A percentile compares a stretch with the other conserved stretches of the same genome.
These are phyloP conservation scores for Pseudocheirus occidentalis DNA, from an alignment of 2,797 vertebrate species.

Conservation along the genomic window DNA sequence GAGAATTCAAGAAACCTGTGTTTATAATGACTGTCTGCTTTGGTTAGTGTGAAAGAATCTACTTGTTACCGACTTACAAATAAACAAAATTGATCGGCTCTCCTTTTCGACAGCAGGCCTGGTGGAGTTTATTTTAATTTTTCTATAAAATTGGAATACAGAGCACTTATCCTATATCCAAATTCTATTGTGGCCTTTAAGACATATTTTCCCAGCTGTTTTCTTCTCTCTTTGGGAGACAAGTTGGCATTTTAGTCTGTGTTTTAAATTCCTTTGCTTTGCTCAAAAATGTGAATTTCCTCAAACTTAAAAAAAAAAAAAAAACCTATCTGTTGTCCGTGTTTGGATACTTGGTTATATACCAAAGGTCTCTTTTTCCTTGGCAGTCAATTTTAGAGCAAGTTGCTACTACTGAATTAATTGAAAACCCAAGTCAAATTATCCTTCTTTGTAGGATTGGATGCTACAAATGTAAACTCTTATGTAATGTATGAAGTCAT, in stretches of 20 bases:
- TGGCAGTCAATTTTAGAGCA: conserved; percentile 84
- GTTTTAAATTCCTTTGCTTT: conserved; percentile 73
- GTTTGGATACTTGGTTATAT: conserved; percentile 85
- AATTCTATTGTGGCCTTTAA: conserved; percentile 78
- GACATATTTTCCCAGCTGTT: conserved; percentile 68
- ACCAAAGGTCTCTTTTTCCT: conserved; percentile 88
- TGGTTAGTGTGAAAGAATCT: conserved; percentile 88
- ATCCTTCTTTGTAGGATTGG: conserved; percentile 82
- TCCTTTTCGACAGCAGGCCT: conserved; percentile 80
- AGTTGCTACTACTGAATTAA: conserved; percentile 89
- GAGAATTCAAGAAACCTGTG: conserved; percentile 88
- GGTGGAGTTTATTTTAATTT: conserved; percentile 88
- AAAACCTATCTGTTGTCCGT: conserved; percentile 84
- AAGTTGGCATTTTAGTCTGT: conserved; percentile 48
- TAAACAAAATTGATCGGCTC: conserved; percentile 87
- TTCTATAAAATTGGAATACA: conserved; percentile 80
- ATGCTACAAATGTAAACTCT: conserved; percentile 72
- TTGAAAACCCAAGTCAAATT: conserved; percentile 89
- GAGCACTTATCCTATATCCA: conserved; percentile 83
- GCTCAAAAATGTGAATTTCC: conserved; percentile 79
- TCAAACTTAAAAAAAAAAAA: conserved; percentile 80
- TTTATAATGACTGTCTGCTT: conserved; percentile 90
- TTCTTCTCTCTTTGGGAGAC: conserved; percentile 9
- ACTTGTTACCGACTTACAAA: conserved; percentile 88
- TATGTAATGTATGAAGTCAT: conserved; percentile 73